These are phyloP conservation scores for Bradypodion ventrale DNA, from an alignment of 2,797 vertebrate species.

Conservation along the genomic window DNA sequence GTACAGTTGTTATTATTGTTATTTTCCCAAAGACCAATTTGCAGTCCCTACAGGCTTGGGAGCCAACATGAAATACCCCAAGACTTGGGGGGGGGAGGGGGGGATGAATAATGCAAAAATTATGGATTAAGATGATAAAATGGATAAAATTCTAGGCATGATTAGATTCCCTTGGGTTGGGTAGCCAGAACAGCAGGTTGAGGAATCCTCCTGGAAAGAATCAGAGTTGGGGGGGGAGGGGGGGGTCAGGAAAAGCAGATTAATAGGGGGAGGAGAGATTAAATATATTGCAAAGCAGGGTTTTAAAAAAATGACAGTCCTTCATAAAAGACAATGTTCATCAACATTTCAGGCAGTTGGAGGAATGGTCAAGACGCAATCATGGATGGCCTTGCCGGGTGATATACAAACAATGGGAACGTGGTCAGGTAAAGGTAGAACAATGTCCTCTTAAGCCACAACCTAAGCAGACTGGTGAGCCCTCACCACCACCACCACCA, in stretches of 20 bases:
- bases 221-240: constrained; percentile 76
- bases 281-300: constrained; percentile 75
- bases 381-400: background rate
- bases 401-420: background rate
- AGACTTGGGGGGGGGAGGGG: constrained; percentile 62
- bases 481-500: no score
- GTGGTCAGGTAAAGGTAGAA: no score
- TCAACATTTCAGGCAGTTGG: constrained; percentile 42
- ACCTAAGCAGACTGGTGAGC: background rate
- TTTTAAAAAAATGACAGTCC: constrained; percentile 74
- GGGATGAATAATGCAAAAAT: constrained; percentile 72
- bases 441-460: background rate
- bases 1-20: constrained; percentile 45
- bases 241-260: constrained; percentile 79
- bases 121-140: constrained; percentile 78
- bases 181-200: constrained; percentile 74
- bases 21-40: constrained; percentile 43
- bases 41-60: constrained; percentile 60
- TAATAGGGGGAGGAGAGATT: constrained; percentile 75
- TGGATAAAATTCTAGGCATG: constrained; percentile 75
- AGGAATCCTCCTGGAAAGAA: constrained; percentile 77
- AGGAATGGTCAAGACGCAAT: background rate
- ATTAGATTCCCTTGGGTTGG: constrained; percentile 75
- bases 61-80: constrained; percentile 54
- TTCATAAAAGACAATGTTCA: constrained; percentile 66